Conservation (phyloP, 2,888 invertebrate genomes). For the Pelosia muscerda region DNA sequence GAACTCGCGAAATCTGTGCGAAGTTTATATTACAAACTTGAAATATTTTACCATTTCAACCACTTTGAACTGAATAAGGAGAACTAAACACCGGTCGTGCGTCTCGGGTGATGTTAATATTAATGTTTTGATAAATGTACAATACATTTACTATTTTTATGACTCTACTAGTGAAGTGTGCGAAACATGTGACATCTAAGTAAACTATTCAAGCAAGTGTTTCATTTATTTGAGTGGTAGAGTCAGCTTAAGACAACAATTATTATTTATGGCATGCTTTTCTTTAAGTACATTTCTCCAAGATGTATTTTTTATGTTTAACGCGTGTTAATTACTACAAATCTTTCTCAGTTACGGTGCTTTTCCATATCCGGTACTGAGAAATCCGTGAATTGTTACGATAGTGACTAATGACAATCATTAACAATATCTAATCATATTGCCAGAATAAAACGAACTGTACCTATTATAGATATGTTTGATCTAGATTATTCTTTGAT, state of each 20-base stretch:
- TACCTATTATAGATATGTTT: no score
- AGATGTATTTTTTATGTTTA: not conserved
- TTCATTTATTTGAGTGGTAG: not conserved
- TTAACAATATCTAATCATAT: not conserved
- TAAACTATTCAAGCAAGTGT: constrained; percentile 14
- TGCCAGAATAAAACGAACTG: not conserved
- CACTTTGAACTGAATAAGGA: constrained; percentile 63
- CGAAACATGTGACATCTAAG: constrained; percentile 15
- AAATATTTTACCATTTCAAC: constrained; percentile 60
- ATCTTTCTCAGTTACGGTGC: not conserved
- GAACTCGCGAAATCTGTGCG: constrained; percentile 65
- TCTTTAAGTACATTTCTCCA: not conserved
- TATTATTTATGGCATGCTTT: no score
- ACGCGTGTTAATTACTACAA: not conserved
- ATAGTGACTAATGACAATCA: not conserved
- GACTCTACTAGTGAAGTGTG: constrained; percentile 38
- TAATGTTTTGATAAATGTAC: constrained; percentile 45
- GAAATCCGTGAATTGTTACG: not conserved
- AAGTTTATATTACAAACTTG: constrained; percentile 56
- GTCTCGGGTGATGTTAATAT: constrained; percentile 57
- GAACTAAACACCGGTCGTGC: constrained; percentile 54
- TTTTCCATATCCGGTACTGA: not conserved
- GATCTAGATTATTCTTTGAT: not conserved
- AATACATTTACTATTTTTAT: constrained; percentile 30
- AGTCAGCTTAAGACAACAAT: not conserved